Percentiles rank a stretch among this genome's conserved stretches.
Conservation (phyloP, 23 tunicate species). For the Diplosoma virens region DNA sequence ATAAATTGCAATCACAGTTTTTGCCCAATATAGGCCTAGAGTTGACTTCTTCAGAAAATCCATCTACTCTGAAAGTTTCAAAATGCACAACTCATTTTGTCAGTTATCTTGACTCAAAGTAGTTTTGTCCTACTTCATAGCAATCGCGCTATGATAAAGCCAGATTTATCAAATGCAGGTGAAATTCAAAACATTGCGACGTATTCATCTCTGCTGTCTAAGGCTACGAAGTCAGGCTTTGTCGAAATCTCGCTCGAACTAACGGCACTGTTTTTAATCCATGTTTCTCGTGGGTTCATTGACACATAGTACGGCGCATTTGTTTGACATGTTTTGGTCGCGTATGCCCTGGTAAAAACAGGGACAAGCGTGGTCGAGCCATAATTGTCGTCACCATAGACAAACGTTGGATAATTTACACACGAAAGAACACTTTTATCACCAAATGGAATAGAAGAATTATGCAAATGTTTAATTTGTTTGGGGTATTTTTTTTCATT, state of each 20-base stretch:
- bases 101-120: no score
- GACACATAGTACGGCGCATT: neutral
- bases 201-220: neutral
- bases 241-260: neutral
- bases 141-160: no score
- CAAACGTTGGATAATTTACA: neutral
- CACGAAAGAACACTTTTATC: neutral
- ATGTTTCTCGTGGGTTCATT: no score
- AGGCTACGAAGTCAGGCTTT: neutral
- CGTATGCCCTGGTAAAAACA: slow-evolving; percentile 9
- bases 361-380: neutral
- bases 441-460: neutral
- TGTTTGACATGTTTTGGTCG: neutral
- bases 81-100: no score
- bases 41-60: no score
- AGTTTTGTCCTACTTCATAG: no score
- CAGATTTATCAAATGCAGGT: no score
- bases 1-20: no score
- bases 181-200: neutral
- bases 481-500: neutral
- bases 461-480: neutral
- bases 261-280: no score
- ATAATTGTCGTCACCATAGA: neutral
- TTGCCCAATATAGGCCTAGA: no score
- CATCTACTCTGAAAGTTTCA: no score